These are phyloP conservation scores for Drosophila pectinifera DNA, from an alignment of 1,140 invertebrate species.

Conservation along the genomic window DNA sequence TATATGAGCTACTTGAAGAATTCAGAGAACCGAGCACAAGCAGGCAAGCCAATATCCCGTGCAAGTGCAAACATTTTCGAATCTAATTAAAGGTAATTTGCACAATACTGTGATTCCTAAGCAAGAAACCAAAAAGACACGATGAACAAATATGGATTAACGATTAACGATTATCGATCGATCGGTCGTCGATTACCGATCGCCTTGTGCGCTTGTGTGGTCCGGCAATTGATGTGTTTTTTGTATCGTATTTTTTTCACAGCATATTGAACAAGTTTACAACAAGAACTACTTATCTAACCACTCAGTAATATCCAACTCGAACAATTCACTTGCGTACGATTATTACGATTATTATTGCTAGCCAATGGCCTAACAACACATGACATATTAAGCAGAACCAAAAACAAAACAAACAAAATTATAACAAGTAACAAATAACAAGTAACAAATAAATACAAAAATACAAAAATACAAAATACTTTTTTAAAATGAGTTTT, in stretches of 20 bases:
- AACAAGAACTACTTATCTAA: constrained; percentile 59
- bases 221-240: constrained; percentile 56
- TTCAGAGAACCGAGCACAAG: constrained; percentile 6
- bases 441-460: no score
- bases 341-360: constrained; percentile 53
- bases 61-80: constrained; percentile 30
- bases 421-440: constrained; percentile 10
- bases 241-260: constrained; percentile 51
- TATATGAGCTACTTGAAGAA: constrained; percentile 14
- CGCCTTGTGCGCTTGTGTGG: constrained; percentile 21
- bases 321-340: constrained; percentile 53
- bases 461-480: constrained; percentile 51
- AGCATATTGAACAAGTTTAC: constrained; percentile 52
- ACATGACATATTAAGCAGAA: constrained; percentile 45
- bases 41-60: constrained; percentile 21
- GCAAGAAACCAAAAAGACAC: constrained; percentile 27
- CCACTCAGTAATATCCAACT: constrained; percentile 64
- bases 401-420: constrained; percentile 41
- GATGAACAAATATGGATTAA: constrained; percentile 10
- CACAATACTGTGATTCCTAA: constrained; percentile 79
- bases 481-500: constrained; percentile 77
- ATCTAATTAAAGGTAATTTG: constrained; percentile 51
- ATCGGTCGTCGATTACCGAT: background rate
- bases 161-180: background rate
- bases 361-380: constrained; percentile 51